Percentiles rank a stretch among this genome's conserved stretches.
phyloP scores from a whole-genome alignment of 2,888 invertebrate genomes.

The Acanthococcus lagerstroemiae region DNA sequence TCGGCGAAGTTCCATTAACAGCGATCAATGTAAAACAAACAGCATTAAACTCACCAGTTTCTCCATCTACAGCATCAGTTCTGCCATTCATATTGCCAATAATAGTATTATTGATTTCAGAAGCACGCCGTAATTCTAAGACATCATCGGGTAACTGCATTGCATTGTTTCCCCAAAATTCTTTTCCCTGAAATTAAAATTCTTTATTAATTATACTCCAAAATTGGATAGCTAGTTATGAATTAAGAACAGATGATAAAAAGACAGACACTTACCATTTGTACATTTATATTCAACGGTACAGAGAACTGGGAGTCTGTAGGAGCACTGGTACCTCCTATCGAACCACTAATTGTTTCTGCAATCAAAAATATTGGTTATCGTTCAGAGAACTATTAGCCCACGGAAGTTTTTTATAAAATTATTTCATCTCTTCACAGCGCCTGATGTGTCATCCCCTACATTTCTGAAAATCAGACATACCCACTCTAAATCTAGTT shows the following conservation, averaged over 20 bases:
- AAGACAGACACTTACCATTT: conserved; percentile 3
- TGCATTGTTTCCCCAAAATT: not conserved
- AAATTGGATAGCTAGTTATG: too few species aligned
- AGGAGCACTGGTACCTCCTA: conserved; percentile 10
- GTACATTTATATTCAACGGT: conserved; percentile 6
- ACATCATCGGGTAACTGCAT: conserved; percentile 14
- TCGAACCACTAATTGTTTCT: conserved; percentile 7
- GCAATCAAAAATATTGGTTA: not conserved
- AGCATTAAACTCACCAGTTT: too few species aligned
- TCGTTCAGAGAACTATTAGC: not conserved
- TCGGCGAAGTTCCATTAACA: too few species aligned
- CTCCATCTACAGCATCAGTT: not conserved
- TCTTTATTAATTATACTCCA: too few species aligned
- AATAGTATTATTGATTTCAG: not conserved
- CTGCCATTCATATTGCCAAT: not conserved
- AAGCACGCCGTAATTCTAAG: not conserved
- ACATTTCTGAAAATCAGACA: too few species aligned
- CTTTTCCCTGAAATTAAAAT: not conserved
- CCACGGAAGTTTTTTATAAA: too few species aligned
- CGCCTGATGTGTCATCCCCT: too few species aligned
- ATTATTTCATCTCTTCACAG: too few species aligned
- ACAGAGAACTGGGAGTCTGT: conserved; percentile 5
- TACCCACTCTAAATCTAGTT: too few species aligned
- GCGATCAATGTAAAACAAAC: too few species aligned
- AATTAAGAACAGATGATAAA: not conserved